phyloP scores from a whole-genome alignment of 2,113 vertebrate species.

The Jaculus jaculus region DNA sequence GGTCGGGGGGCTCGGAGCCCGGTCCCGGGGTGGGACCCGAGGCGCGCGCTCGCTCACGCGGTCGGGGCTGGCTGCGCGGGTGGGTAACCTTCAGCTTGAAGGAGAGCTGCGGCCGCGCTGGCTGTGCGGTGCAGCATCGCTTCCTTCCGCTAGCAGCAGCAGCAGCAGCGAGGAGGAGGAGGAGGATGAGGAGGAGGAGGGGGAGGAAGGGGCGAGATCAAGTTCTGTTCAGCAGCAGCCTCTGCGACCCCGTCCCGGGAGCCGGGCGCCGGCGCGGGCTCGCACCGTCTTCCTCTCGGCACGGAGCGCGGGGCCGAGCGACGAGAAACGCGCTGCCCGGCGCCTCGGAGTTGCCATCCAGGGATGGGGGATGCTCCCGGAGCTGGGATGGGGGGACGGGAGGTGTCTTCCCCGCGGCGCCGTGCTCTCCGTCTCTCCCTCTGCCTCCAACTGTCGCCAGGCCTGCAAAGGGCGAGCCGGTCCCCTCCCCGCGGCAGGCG shows the following conservation, averaged over 20 bases:
- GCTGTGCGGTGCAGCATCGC: conserved; percentile 89
- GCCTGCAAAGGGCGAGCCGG: conserved; percentile 49
- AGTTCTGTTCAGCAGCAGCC: conserved; percentile 87
- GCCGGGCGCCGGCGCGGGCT: conserved; percentile 81
- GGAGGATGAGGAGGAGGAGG: too few relatives aligned
- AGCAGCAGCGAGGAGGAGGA: too few relatives aligned
- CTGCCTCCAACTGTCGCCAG: conserved; percentile 45
- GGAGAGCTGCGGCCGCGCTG: conserved; percentile 81
- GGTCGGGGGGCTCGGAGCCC: conserved; percentile 50
- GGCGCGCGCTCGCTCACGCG: conserved; percentile 60
- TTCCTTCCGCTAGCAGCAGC: conserved; percentile 83
- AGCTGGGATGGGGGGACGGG: conserved; percentile 14
- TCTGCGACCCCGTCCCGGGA: conserved; percentile 78
- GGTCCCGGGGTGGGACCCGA: not conserved
- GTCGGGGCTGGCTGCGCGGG: conserved; percentile 73
- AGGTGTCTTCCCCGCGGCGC: conserved; percentile 51
- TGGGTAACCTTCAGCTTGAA: conserved; percentile 85
- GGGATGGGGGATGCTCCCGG: conserved; percentile 71
- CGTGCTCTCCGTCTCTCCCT: conserved; percentile 23
- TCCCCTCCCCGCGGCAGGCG: conserved; percentile 59
- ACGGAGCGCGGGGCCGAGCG: conserved; percentile 81
- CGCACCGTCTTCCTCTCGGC: conserved; percentile 78
- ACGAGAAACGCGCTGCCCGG: conserved; percentile 84
- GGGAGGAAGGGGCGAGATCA: conserved; percentile 56
- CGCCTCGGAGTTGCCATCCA: conserved; percentile 88